These are phyloP conservation scores for Brachystomella parvula DNA, from an alignment of 1,140 invertebrate species.

Conservation along the genomic window DNA sequence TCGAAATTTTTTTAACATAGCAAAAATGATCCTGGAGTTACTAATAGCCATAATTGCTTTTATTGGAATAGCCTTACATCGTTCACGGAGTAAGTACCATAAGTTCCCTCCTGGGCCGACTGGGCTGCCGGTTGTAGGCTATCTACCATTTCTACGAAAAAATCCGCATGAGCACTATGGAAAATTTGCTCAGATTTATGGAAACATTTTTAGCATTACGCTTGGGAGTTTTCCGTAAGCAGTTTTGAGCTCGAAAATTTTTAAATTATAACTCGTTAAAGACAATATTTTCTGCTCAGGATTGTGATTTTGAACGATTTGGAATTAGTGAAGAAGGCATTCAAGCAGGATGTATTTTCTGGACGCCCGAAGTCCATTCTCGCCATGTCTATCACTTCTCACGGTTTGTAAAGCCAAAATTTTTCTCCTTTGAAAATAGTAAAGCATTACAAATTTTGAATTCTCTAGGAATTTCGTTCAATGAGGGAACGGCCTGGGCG, in stretches of 20 bases:
- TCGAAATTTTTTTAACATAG: too few relatives aligned
- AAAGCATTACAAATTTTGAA: slow-evolving; percentile 17
- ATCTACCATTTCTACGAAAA: slow-evolving; percentile 20
- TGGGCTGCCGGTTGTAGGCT: slow-evolving; percentile 21
- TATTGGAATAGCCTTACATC: background rate
- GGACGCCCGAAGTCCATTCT: slow-evolving; percentile 49
- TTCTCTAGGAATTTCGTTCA: slow-evolving; percentile 24
- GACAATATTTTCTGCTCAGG: slow-evolving; percentile 3
- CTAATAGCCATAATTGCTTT: background rate
- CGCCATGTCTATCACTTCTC: slow-evolving; percentile 73
- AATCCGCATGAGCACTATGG: slow-evolving; percentile 11
- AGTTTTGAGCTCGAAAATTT: background rate
- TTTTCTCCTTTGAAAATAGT: slow-evolving; percentile 23
- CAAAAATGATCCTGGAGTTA: background rate
- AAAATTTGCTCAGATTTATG: slow-evolving; percentile 17
- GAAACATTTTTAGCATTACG: slow-evolving; percentile 21
- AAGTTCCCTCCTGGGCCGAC: slow-evolving; percentile 28
- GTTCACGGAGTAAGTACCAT: slow-evolving; percentile 8
- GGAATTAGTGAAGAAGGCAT: slow-evolving; percentile 20
- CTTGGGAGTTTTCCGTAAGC: slow-evolving; percentile 21
- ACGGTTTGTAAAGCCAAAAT: slow-evolving; percentile 58
- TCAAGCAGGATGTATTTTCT: slow-evolving; percentile 24
- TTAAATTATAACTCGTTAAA: background rate
- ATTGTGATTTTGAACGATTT: slow-evolving; percentile 25
- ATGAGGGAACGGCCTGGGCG: slow-evolving; percentile 19